Percentiles rank a stretch among this genome's conserved stretches.
Evolutionary conservation across 2,113 vertebrate genomes (phyloP).

Genomic region (Ictalurus punctatus): DNA sequence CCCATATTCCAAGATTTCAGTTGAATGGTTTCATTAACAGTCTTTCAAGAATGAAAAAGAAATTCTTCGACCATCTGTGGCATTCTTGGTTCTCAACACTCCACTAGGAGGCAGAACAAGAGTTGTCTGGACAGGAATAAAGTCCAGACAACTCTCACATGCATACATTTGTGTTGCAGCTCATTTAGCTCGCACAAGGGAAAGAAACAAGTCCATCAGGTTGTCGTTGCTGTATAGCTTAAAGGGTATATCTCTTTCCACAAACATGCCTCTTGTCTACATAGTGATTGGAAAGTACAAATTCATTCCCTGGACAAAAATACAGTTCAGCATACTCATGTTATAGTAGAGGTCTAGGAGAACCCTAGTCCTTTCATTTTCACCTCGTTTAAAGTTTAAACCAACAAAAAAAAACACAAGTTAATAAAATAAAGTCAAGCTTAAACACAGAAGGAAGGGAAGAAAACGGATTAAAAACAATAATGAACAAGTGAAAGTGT

Average conservation of each 20-base stretch:
- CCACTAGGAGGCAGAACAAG: neutral
- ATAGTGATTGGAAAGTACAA: neutral
- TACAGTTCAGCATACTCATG: neutral
- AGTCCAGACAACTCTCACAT: too few species aligned
- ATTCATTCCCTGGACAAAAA: neutral
- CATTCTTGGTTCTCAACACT: neutral
- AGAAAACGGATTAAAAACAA: conserved; percentile 56
- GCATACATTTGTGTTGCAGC: neutral
- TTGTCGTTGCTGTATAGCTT: neutral
- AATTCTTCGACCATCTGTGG: neutral
- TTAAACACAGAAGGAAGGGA: conserved; percentile 92
- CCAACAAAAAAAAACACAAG: neutral
- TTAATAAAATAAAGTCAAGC: conserved; percentile 68
- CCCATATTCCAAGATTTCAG: neutral
- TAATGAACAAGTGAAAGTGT: neutral
- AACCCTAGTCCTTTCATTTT: neutral
- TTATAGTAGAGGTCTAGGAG: neutral
- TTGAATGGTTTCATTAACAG: neutral
- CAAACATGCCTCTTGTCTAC: neutral
- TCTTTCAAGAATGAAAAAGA: neutral
- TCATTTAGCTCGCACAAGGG: neutral
- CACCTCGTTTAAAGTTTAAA: neutral
- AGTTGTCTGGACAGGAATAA: neutral
- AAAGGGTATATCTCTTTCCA: neutral
- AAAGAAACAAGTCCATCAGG: neutral